Conservation (phyloP, 2,797 vertebrate species). For the Leucoraja ocellata region DNA sequence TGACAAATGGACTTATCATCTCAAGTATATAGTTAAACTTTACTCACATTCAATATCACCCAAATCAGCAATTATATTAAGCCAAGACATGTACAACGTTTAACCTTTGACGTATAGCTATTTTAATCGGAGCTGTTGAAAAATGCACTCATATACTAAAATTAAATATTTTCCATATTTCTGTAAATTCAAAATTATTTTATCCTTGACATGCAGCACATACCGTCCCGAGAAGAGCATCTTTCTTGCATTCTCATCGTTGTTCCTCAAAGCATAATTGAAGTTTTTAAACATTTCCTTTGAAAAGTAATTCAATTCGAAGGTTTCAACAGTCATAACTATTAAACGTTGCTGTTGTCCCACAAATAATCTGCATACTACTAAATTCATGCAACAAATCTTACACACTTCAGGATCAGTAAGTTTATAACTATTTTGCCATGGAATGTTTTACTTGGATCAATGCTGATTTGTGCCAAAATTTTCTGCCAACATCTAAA, state of each 20-base stretch:
- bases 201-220: background rate
- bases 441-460: background rate
- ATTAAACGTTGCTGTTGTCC: background rate
- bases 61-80: background rate
- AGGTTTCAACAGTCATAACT: background rate
- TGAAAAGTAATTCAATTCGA: background rate
- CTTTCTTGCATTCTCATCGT: background rate
- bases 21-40: background rate
- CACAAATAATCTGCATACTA: background rate
- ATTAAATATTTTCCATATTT: slow-evolving; percentile 14
- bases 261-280: background rate
- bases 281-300: background rate
- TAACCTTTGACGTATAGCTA: background rate
- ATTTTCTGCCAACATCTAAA: background rate
- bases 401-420: background rate
- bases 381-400: background rate
- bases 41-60: background rate
- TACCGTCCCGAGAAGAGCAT: background rate
- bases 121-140: background rate
- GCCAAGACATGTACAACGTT: background rate
- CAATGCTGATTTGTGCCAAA: background rate
- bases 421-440: background rate
- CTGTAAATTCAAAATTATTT: background rate
- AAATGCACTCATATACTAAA: background rate
- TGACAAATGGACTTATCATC: background rate